Evolutionary conservation across 2,113 vertebrate species (phyloP).

Genomic region (Cromileptes altivelis): DNA sequence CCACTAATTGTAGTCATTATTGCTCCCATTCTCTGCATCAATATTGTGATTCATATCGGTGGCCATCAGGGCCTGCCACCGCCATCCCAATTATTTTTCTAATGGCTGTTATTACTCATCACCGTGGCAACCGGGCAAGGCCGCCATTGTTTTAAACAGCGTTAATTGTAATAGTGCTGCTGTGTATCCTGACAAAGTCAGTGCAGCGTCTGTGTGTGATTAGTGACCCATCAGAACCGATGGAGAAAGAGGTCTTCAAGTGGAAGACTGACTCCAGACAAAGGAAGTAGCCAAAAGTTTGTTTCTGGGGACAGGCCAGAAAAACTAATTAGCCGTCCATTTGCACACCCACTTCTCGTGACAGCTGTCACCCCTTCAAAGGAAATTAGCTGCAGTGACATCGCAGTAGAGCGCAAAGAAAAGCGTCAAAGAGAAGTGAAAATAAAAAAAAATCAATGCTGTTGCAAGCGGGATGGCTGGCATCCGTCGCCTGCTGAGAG

Average conservation of each 20-base stretch:
- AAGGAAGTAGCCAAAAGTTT: conserved; percentile 58
- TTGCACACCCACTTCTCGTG: conserved; percentile 58
- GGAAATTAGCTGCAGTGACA: conserved; percentile 56
- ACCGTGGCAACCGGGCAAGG: conserved; percentile 69
- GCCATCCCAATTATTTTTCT: conserved; percentile 83
- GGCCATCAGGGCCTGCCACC: conserved; percentile 75
- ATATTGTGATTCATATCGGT: conserved; percentile 85
- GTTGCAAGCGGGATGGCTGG: conserved; percentile 36
- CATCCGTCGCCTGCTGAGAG: conserved; percentile 58
- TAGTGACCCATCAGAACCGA: conserved; percentile 59
- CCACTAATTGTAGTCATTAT: conserved; percentile 83
- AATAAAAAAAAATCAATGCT: conserved; percentile 32
- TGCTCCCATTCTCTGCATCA: conserved; percentile 80
- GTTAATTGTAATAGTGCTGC: conserved; percentile 69
- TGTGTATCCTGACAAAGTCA: conserved; percentile 61
- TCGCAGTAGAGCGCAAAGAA: conserved; percentile 42
- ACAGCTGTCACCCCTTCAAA: conserved; percentile 79
- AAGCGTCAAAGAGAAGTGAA: conserved; percentile 42
- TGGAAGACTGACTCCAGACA: conserved; percentile 27
- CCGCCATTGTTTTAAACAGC: conserved; percentile 76
- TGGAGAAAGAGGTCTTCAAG: conserved; percentile 23
- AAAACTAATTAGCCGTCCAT: conserved; percentile 76
- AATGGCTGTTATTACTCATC: conserved; percentile 86
- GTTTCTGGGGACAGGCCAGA: conserved; percentile 59
- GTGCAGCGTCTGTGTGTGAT: conserved; percentile 42